These are phyloP conservation scores for Morpho deidamia DNA, from an alignment of 2,888 invertebrate species.

Conservation along the genomic window DNA sequence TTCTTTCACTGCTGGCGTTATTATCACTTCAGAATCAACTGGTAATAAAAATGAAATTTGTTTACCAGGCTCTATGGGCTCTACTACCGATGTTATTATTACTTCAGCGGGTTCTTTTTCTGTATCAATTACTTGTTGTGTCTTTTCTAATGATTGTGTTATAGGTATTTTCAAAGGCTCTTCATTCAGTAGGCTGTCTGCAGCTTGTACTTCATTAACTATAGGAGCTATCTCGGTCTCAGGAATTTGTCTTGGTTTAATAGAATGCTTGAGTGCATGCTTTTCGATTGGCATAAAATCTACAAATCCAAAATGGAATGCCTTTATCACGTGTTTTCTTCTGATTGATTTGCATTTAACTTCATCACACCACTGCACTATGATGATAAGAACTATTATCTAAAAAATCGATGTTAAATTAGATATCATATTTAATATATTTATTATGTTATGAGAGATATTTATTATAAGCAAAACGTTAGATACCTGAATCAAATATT, in stretches of 20 bases:
- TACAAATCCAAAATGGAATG: constrained; percentile 43
- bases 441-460: background rate
- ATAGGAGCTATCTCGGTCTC: constrained; percentile 7
- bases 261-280: constrained; percentile 36
- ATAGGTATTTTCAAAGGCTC: constrained; percentile 7
- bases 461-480: background rate
- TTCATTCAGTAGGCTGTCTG: background rate
- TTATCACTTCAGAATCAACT: constrained; percentile 6
- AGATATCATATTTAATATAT: background rate
- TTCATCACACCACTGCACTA: constrained; percentile 24
- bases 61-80: constrained; percentile 12
- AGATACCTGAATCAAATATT: constrained; percentile 17
- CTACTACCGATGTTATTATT: constrained; percentile 17
- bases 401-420: constrained; percentile 9
- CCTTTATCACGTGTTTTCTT: constrained; percentile 34
- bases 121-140: background rate
- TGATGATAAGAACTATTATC: constrained; percentile 27
- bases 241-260: constrained; percentile 33
- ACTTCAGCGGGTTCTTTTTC: constrained; percentile 14
- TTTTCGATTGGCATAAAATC: constrained; percentile 47
- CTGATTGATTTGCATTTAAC: constrained; percentile 20
- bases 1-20: constrained; percentile 6
- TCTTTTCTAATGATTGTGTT: constrained; percentile 1
- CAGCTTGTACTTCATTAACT: constrained; percentile 12
- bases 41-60: constrained; percentile 5